Evolutionary conservation across 1,140 invertebrate genomes (phyloP).

Genomic region (Phenacoccus solenopsis): DNA sequence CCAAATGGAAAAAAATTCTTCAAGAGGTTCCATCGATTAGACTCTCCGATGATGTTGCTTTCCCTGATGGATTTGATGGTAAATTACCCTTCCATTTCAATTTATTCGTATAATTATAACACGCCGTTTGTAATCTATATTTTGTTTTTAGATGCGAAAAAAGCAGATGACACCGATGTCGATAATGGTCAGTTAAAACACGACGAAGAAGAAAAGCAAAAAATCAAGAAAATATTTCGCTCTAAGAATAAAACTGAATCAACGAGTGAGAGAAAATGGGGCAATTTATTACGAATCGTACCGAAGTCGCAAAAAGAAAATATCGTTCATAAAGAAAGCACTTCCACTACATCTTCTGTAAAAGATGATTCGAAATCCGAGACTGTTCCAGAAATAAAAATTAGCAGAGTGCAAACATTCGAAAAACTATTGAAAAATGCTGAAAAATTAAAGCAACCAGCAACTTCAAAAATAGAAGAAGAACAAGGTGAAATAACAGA

Average conservation of each 20-base stretch:
- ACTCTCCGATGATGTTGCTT: background rate
- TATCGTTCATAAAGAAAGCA: background rate
- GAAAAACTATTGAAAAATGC: background rate
- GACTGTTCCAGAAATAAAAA: background rate
- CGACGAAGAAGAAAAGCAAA: conserved; percentile 4
- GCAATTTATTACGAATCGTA: background rate
- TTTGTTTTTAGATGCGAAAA: background rate
- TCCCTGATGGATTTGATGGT: background rate
- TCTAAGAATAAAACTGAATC: background rate
- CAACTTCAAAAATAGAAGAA: background rate
- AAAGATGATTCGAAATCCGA: background rate
- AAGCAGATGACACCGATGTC: background rate
- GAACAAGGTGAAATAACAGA: background rate
- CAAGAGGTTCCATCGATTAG: conserved; percentile 31
- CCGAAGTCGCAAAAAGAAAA: background rate
- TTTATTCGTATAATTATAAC: background rate
- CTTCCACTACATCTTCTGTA: background rate
- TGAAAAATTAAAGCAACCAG: background rate
- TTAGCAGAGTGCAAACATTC: background rate
- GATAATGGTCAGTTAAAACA: background rate
- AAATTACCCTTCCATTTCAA: background rate
- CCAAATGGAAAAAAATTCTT: conserved; percentile 56
- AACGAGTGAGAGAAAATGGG: background rate
- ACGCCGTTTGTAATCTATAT: background rate
- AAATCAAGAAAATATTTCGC: conserved; percentile 1